Evolutionary conservation across 2,888 invertebrate species (phyloP).

Genomic region (Ormia ochracea): DNA sequence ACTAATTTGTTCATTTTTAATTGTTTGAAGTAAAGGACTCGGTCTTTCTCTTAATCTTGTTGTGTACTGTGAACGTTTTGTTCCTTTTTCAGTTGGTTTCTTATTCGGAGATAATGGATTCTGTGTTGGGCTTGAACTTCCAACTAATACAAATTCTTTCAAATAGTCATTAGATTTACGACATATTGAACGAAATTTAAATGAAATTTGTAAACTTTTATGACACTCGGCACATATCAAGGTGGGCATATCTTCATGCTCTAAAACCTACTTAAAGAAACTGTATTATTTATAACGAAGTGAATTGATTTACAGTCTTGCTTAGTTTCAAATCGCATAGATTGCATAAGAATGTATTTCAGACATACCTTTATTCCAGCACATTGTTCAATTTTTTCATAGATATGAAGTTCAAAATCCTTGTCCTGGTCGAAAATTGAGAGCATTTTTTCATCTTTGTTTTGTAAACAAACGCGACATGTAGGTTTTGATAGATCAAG

Average conservation of each 20-base stretch:
- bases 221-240: conserved; percentile 69
- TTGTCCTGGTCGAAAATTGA: conserved; percentile 67
- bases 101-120: conserved; percentile 21
- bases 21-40: neutral
- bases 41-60: conserved; percentile 36
- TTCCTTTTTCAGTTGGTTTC: neutral
- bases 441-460: conserved; percentile 67
- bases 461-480: conserved; percentile 72
- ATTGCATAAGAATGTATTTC: neutral
- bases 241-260: conserved; percentile 69
- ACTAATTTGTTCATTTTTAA: conserved; percentile 9
- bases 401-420: conserved; percentile 19
- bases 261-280: conserved; percentile 67
- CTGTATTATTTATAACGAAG: neutral
- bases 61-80: neutral
- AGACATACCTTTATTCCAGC: conserved; percentile 70
- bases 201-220: conserved; percentile 70
- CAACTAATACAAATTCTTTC: conserved; percentile 67
- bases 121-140: neutral
- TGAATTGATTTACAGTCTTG: neutral
- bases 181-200: conserved; percentile 75
- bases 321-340: no score
- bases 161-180: conserved; percentile 74
- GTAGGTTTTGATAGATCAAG: conserved; percentile 31
- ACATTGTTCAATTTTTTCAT: conserved; percentile 70